Evolutionary conservation across 2,888 invertebrate species (phyloP), one percentile per base, ranked within the genome.

Genomic region (Mimachlamys varia): DNA sequence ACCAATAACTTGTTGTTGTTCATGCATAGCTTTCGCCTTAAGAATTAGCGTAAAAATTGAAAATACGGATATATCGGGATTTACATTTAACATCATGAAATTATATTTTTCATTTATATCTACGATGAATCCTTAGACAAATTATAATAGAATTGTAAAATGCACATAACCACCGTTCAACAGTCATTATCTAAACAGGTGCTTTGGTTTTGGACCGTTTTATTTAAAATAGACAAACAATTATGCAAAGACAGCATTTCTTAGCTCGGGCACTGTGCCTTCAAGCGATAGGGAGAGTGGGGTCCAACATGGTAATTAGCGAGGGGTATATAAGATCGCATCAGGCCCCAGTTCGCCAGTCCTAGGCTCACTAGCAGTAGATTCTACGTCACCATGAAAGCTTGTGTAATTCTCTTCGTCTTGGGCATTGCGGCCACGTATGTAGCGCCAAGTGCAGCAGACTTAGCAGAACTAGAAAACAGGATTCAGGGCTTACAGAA

Each of bases 341-440:
- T 76, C 76, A 27, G 13, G 76, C 76, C 76, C 13, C 76, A 76
- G 76, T 76, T 33, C 76, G 33, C 33, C 76, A 76, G 76, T 76
- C 76, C 76, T 76, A 15, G 76, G 76, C 33, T 76, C 76, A 76
- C 76, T 76, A 33, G 76, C 76, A 33, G 76, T 76, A 27, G 12
- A 76, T 7, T 76, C 76, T 33, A 76, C 33, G 88, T 89, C 89
- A 89, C 13, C 88, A 89, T 89, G 89, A 76, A 87, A 44, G 53
- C 89, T 88, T 89, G 88, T 89, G 27, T 89, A 49, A 49, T 89
- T 37, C 55, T 89, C 27, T 89, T 76, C 88, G 89, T 89, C 49
- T 55, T 89, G 19, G 89, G 89, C 38, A 44, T 87, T 33, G 89
- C 89, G 15, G 87, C 88, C 55, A 87, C 88, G 53, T 89, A 89